These are phyloP conservation scores for Falco biarmicus DNA, from an alignment of 2,797 vertebrate species.

Conservation along the genomic window DNA sequence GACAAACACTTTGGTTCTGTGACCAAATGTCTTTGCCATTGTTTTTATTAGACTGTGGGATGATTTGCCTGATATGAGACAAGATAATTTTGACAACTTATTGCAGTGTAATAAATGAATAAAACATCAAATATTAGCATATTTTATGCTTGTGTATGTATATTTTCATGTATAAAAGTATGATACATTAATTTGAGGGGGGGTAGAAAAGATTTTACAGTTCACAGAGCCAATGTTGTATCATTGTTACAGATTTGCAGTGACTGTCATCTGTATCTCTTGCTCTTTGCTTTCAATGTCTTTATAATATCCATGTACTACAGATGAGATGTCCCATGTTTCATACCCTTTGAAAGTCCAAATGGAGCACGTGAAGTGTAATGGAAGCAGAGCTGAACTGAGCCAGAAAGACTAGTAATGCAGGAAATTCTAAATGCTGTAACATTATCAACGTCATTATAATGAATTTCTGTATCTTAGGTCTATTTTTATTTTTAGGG, in stretches of 20 bases:
- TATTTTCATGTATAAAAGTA: not conserved
- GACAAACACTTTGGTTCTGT: slow-evolving; percentile 20
- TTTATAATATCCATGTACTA: not conserved
- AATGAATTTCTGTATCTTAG: not conserved
- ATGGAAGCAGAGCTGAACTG: not conserved
- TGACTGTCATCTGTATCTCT: not conserved
- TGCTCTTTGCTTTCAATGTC: not conserved
- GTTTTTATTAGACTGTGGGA: slow-evolving; percentile 40
- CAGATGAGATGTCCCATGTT: not conserved
- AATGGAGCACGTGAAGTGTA: not conserved
- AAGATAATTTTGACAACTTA: not conserved
- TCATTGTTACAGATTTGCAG: not conserved
- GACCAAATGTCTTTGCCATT: slow-evolving; percentile 41
- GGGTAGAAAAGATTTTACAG: not conserved
- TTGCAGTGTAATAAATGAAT: not conserved
- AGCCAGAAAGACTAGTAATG: not conserved
- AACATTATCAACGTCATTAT: not conserved
- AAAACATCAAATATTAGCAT: not conserved
- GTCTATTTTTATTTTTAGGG: not conserved
- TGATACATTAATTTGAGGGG: fast-evolving
- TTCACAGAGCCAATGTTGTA: not conserved
- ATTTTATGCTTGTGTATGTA: not conserved
- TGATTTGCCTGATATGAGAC: slow-evolving; percentile 32
- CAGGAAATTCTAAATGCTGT: not conserved
- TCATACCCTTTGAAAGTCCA: not conserved